Conservation (phyloP, 2,113 vertebrate genomes). For the Myiozetetes cayanensis region DNA sequence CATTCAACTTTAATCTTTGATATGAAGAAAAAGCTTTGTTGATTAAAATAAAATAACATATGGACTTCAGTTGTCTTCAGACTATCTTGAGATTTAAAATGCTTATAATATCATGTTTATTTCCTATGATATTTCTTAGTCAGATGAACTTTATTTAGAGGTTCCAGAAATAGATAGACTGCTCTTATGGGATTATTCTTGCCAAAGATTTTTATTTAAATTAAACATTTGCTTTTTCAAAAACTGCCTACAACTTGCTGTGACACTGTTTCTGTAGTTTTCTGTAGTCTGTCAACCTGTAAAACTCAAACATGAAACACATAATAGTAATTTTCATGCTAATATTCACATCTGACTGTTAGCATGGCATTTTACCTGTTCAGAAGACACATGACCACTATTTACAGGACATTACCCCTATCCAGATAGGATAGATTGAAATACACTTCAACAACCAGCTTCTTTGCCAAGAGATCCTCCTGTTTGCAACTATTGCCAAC, state of each 20-base stretch:
- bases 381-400: neutral
- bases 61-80: neutral
- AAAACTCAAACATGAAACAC: neutral
- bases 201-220: neutral
- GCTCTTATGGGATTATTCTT: neutral
- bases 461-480: neutral
- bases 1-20: neutral
- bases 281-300: neutral
- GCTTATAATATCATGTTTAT: neutral
- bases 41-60: neutral
- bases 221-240: neutral
- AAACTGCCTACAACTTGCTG: neutral
- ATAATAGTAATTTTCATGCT: neutral
- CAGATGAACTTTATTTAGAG: neutral
- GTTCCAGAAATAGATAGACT: neutral
- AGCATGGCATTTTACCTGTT: neutral
- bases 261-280: neutral
- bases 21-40: neutral
- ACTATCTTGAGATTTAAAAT: neutral
- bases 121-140: neutral
- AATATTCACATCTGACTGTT: neutral
- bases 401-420: neutral
- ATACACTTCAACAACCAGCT: neutral
- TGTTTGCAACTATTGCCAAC: neutral
- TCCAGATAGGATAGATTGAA: neutral